Percentiles rank a stretch among this genome's conserved stretches.
These are phyloP conservation scores for Battus philenor DNA, from an alignment of 1,140 invertebrate species.

Conservation along the genomic window DNA sequence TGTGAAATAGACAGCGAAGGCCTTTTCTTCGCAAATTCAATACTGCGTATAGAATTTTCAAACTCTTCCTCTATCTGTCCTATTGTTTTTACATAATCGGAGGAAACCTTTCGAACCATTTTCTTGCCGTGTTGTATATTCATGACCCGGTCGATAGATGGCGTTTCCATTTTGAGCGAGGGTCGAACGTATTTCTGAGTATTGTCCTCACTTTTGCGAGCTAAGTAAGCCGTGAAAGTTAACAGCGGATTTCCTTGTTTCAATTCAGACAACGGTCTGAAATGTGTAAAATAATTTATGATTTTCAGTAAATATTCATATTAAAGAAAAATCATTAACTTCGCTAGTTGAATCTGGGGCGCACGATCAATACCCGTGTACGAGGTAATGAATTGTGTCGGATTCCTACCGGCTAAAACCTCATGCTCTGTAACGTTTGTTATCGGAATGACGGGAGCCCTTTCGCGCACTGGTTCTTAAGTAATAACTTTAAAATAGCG, in stretches of 20 bases:
- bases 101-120: conserved; percentile 47
- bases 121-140: conserved; percentile 46
- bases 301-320: background rate
- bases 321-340: background rate
- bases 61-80: conserved; percentile 43
- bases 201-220: conserved; percentile 27
- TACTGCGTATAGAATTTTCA: conserved; percentile 40
- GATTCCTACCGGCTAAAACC: no score
- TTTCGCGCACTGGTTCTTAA: no score
- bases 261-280: conserved; percentile 26
- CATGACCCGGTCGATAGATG: conserved; percentile 36
- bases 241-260: conserved; percentile 26
- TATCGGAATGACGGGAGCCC: no score
- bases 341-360: background rate
- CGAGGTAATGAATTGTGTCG: background rate
- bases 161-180: conserved; percentile 26
- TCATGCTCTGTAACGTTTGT: no score
- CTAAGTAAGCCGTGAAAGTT: conserved; percentile 28
- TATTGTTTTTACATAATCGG: conserved; percentile 59
- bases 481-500: no score
- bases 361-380: background rate
- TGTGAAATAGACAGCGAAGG: conserved; percentile 40
- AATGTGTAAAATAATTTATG: conserved; percentile 12
- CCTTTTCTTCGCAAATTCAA: conserved; percentile 44
- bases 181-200: conserved; percentile 21